phyloP scores from a whole-genome alignment of 2,888 invertebrate species.

The Dexiosoma caninum region DNA sequence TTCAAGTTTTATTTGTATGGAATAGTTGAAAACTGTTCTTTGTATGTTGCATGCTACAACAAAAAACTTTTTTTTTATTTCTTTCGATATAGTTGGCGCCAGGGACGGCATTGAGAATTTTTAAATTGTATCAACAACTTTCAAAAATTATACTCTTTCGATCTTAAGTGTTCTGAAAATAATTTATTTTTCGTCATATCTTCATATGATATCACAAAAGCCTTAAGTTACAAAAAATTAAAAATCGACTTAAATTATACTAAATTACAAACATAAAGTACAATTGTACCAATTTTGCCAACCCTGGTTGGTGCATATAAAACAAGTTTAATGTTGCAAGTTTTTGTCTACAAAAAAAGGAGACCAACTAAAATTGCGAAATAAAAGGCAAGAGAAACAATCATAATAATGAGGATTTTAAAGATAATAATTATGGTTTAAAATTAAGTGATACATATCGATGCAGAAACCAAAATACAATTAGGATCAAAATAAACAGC shows the following conservation, averaged over 20 bases:
- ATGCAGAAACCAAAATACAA: conserved; percentile 21
- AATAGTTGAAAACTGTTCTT: conserved; percentile 31
- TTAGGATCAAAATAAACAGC: conserved; percentile 40
- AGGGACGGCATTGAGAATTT: too few species aligned
- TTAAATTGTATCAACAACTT: too few species aligned
- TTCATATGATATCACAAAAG: too few species aligned
- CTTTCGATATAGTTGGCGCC: not conserved
- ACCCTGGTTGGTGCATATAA: conserved; percentile 1
- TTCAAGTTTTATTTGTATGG: conserved; percentile 49
- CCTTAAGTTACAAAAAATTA: too few species aligned
- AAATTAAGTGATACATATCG: conserved; percentile 17
- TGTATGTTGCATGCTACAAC: conserved; percentile 22
- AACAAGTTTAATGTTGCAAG: conserved; percentile 54
- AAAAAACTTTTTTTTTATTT: not conserved
- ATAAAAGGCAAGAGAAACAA: not conserved
- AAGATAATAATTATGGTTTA: conserved; percentile 11
- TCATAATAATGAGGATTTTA: conserved; percentile 1
- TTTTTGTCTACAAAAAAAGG: conserved; percentile 20
- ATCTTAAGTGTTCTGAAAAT: too few species aligned
- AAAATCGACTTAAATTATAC: too few species aligned
- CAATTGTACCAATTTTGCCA: too few species aligned
- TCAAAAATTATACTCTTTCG: too few species aligned
- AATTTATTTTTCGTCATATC: too few species aligned
- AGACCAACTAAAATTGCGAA: not conserved
- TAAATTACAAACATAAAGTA: too few species aligned